Evolutionary conservation across 2,113 vertebrate genomes (phyloP).

Genomic region (Marmota flaviventris): DNA sequence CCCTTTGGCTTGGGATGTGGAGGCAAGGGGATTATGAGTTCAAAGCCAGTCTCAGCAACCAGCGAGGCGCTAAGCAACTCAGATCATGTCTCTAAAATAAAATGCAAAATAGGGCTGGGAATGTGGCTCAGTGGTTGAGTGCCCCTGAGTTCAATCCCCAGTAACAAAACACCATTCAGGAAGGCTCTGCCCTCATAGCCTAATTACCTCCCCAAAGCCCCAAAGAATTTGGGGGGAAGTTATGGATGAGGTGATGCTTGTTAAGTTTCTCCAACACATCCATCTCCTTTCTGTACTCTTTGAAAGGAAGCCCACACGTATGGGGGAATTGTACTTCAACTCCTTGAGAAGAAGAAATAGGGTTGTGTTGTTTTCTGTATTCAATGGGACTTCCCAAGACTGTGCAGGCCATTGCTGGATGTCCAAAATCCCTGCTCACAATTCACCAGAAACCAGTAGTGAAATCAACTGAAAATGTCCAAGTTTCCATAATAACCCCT

Average conservation of each 20-base stretch:
- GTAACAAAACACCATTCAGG: neutral
- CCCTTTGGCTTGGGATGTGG: too few relatives aligned
- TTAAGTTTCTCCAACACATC: neutral
- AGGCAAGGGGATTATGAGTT: too few relatives aligned
- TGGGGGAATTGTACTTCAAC: neutral
- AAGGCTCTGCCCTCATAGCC: neutral
- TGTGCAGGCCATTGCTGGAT: neutral
- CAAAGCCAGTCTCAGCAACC: too few relatives aligned
- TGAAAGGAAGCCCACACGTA: neutral
- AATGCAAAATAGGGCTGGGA: too few relatives aligned
- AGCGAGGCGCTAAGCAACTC: too few relatives aligned
- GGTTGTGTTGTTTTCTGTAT: neutral
- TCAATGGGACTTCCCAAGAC: neutral
- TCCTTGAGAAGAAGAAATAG: neutral
- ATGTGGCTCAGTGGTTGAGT: too few relatives aligned
- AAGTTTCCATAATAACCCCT: slow-evolving; percentile 43
- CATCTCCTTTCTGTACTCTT: neutral
- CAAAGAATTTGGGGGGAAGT: neutral
- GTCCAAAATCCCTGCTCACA: neutral
- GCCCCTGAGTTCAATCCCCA: too few relatives aligned
- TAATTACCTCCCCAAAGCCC: neutral
- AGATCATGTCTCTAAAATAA: too few relatives aligned
- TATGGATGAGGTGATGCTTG: neutral
- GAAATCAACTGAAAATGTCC: neutral
- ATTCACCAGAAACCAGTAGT: neutral